Base-by-base conservation (phyloP, 2,113 vertebrate genomes). In the Synodontis membranacea region DNA sequence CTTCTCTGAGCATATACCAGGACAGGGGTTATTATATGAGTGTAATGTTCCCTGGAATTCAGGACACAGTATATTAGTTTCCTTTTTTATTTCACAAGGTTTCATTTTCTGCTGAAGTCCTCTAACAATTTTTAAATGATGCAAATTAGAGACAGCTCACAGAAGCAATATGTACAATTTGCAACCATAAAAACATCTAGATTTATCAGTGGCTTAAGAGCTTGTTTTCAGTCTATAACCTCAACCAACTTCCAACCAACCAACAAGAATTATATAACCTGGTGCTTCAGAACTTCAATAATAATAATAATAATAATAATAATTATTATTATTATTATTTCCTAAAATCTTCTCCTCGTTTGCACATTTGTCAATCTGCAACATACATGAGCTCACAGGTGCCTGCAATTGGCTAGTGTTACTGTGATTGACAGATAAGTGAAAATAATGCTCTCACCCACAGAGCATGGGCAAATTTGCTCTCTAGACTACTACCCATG, bases 1-100 rank as follows among this genome's bases (percentile, higher is more conserved):
- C 93, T 96, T 88, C 94, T 96, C 93, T 99, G 98, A 58, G 97
- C 97, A 0, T 95, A 95, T 8, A 98, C 93, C 82, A 99, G 87
- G 25, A 99, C 83, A 0, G 98, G 97, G 31, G 93, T 96, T 86
- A 98, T 89, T 82, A 96, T 94, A 83, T 95, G 95, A 68, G 95
- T 93, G 72, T 97, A 98, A 54, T 95, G 95, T 90, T 97, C 97
- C 89, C 98, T 99, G 68, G 60, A 68, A 91, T 12, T 89, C 6
- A 87, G 1, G 7, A 12, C 52, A 25, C 7, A 83, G 44, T 15
- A 31, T 37, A 74, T 44, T 44, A 39, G 19, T 37, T 25, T 79
- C 48, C 31, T 52, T 48, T 31, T 8, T 21, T 9, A 17, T 14
- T 7, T 68, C 37, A 39, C 2, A 31, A 31, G 31, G 34, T 62